These are phyloP conservation scores for Anolis apletophallus DNA, from an alignment of 2,797 vertebrate species.

Conservation along the genomic window DNA sequence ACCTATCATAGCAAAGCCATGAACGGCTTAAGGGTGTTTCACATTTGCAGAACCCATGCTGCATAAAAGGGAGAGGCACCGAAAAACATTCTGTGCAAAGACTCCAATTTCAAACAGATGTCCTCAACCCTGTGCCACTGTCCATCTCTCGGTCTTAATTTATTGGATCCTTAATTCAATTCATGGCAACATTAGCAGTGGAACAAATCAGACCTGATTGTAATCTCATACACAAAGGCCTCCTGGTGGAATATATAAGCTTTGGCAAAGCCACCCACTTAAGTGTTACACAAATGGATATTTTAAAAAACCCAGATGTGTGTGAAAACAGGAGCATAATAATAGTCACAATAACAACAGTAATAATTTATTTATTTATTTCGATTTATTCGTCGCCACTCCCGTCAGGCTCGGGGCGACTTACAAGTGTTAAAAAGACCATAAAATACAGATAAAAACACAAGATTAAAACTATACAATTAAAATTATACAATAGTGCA, in stretches of 20 bases:
- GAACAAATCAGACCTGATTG: constrained; percentile 20
- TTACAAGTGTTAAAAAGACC: too few relatives aligned
- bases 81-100: background rate
- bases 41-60: background rate
- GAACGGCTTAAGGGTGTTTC: background rate
- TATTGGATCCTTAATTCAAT: constrained; percentile 31
- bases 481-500: too few relatives aligned
- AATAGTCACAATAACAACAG: background rate
- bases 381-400: too few relatives aligned
- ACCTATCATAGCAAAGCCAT: background rate
- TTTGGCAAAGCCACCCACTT: background rate
- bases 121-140: background rate
- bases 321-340: too few relatives aligned
- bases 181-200: constrained; percentile 20
- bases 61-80: background rate
- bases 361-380: too few relatives aligned
- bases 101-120: background rate
- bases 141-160: background rate
- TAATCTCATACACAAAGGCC: constrained; percentile 25
- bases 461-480: too few relatives aligned
- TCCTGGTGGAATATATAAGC: background rate
- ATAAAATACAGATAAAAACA: too few relatives aligned
- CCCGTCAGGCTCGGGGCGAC: too few relatives aligned
- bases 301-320: background rate
- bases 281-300: background rate